A percentile compares a stretch with the other conserved stretches of the same genome.
Evolutionary conservation across 1,140 invertebrate genomes (phyloP).

Genomic region (Coboldia fuscipes): DNA sequence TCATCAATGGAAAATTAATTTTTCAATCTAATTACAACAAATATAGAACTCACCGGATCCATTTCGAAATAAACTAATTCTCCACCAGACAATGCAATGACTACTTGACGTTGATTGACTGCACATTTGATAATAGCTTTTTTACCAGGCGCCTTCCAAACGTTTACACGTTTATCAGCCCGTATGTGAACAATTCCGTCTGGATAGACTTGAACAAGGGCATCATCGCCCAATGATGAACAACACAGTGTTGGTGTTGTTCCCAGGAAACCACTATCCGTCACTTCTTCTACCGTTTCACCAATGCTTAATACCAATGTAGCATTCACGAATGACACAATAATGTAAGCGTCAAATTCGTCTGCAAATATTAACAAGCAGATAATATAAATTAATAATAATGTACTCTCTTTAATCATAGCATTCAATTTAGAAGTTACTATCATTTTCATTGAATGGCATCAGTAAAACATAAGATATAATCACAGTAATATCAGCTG

Average conservation of each 20-base stretch:
- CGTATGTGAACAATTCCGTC: constrained; percentile 97
- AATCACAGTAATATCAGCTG: constrained; percentile 22
- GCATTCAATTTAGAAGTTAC: neutral
- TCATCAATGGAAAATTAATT: no score
- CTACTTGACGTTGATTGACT: constrained; percentile 95
- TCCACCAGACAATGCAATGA: constrained; percentile 91
- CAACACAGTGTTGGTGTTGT: constrained; percentile 95
- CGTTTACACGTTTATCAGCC: constrained; percentile 92
- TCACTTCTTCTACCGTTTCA: constrained; percentile 99
- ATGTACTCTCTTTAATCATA: neutral
- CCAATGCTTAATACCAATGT: constrained; percentile 98
- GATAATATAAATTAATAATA: neutral
- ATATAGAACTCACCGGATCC: constrained; percentile 75
- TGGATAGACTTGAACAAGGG: constrained; percentile 90
- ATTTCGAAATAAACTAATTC: constrained; percentile 99
- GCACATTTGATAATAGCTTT: constrained; percentile 95
- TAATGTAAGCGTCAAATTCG: constrained; percentile 98
- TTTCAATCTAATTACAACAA: no score
- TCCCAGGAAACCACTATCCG: constrained; percentile 96
- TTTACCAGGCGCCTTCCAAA: constrained; percentile 97
- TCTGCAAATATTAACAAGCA: constrained; percentile 59
- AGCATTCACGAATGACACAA: constrained; percentile 99
- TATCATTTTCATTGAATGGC: neutral
- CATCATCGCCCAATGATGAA: constrained; percentile 91
- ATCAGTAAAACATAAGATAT: neutral